phyloP scores from a whole-genome alignment of 1,140 invertebrate species.

The Leptinotarsa undecemlineata region DNA sequence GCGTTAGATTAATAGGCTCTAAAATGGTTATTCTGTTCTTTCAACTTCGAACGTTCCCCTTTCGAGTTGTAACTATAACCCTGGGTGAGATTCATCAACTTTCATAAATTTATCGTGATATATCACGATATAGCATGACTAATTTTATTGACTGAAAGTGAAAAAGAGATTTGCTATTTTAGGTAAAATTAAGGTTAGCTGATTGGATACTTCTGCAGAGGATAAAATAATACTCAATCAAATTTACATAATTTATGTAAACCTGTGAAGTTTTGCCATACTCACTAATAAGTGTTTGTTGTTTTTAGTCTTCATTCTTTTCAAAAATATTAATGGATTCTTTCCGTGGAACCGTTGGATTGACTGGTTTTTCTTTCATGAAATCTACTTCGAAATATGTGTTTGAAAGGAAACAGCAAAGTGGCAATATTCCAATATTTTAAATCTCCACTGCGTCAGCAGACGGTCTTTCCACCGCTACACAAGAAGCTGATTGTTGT shows the following conservation, averaged over 20 bases:
- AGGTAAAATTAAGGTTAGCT: not conserved
- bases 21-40: not conserved
- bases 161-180: not conserved
- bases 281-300: no score
- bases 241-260: no score
- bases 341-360: no score
- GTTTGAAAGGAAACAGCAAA: no score
- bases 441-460: not conserved
- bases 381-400: no score
- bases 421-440: not conserved
- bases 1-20: not conserved
- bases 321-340: no score
- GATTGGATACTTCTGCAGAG: no score
- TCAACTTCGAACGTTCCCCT: not conserved
- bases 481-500: slow-evolving; percentile 13
- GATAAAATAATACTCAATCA: no score
- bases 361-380: no score
- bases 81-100: not conserved
- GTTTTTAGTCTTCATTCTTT: no score
- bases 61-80: not conserved
- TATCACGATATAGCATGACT: not conserved
- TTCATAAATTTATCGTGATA: not conserved
- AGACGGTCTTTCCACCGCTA: slow-evolving; percentile 15
- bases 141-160: not conserved
- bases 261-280: no score